Evolutionary conservation across 2,888 invertebrate species (phyloP).

Genomic region (Heterodera filipjevi): DNA sequence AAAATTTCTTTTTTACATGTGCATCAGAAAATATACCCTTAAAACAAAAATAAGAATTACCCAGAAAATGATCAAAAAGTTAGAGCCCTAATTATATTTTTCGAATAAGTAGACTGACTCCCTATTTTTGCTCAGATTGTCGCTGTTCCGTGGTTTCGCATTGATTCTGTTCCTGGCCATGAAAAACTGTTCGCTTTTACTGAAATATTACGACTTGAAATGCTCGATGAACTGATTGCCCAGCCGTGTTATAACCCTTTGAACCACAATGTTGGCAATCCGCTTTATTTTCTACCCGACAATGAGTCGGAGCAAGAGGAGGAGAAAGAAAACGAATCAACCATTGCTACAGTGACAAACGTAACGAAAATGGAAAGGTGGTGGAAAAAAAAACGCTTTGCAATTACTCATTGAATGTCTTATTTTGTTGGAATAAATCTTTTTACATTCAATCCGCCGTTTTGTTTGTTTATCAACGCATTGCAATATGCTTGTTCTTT

Average conservation of each 20-base stretch:
- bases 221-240: slow-evolving; percentile 24
- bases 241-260: slow-evolving; percentile 17
- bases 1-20: no score
- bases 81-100: no score
- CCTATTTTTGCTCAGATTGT: slow-evolving; percentile 4
- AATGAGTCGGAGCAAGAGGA: not conserved
- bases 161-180: slow-evolving; percentile 11
- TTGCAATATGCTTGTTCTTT: no score
- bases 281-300: not conserved
- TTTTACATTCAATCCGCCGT: no score
- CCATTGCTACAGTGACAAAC: no score
- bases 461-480: no score
- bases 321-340: not conserved
- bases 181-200: slow-evolving; percentile 22
- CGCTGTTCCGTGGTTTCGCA: slow-evolving; percentile 24
- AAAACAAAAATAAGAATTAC: no score
- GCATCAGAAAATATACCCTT: no score
- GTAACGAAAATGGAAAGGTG: not conserved
- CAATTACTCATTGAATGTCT: no score
- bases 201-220: slow-evolving; percentile 23
- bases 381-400: not conserved
- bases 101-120: no score
- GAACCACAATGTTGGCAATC: slow-evolving; percentile 10
- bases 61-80: no score
- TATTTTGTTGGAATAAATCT: no score